Percentiles rank a stretch among this genome's conserved stretches.
phyloP scores from a whole-genome alignment of 92 coral and sea anemone genomes.

The Bergia puertoricense region DNA sequence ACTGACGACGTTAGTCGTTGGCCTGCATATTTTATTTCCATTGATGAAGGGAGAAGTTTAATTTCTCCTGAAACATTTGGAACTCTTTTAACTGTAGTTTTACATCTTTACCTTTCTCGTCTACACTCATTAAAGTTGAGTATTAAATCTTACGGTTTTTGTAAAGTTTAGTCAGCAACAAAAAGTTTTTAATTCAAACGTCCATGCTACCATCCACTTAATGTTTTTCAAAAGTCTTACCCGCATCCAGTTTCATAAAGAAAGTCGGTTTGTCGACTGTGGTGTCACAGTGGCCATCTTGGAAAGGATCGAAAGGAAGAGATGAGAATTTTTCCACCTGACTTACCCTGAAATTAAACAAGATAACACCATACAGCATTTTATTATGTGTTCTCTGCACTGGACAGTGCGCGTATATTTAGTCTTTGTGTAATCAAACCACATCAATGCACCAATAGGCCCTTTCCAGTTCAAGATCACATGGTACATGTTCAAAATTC shows the following conservation, averaged over 20 bases:
- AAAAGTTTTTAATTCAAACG: no score
- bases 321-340: slow-evolving; percentile 81
- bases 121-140: no score
- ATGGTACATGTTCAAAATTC: no score
- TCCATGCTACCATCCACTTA: background rate
- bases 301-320: slow-evolving; percentile 73
- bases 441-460: background rate
- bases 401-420: background rate
- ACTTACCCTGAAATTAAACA: slow-evolving; percentile 65
- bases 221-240: slow-evolving; percentile 35
- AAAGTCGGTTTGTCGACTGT: slow-evolving; percentile 90
- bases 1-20: no score
- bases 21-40: no score
- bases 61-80: no score
- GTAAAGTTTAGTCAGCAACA: no score
- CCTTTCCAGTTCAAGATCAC: no score
- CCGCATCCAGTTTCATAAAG: slow-evolving; percentile 97
- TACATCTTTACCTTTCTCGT: no score
- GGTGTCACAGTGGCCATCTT: slow-evolving; percentile 79
- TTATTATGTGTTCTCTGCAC: background rate
- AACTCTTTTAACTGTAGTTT: no score
- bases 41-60: no score
- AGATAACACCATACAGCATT: background rate
- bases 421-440: background rate
- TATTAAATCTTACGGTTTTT: no score